phyloP scores from a whole-genome alignment of 37 sponge, comb jelly and placozoan genomes.

The Geodia barretti region DNA sequence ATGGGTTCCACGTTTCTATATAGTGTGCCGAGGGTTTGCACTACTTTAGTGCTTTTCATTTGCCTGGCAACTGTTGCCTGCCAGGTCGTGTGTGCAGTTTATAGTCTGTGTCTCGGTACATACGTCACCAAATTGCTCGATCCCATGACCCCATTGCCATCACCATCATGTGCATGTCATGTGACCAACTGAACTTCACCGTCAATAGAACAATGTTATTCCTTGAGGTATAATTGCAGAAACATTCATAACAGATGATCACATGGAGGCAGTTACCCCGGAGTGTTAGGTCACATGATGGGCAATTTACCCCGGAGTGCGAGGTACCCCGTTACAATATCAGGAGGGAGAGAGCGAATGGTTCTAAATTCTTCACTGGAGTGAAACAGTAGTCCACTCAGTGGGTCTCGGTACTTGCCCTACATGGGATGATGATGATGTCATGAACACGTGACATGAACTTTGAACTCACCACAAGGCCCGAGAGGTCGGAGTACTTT shows the following conservation, averaged over 20 bases:
- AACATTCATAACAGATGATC: neutral
- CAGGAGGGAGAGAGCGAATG: slow-evolving; percentile 65
- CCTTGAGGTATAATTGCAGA: no score
- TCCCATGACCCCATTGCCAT: no score
- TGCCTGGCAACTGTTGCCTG: no score
- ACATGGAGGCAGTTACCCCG: neutral
- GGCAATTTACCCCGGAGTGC: slow-evolving; percentile 62
- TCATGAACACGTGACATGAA: neutral
- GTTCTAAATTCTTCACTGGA: slow-evolving; percentile 65
- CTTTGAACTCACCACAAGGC: slow-evolving; percentile 47
- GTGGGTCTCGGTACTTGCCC: slow-evolving; percentile 87
- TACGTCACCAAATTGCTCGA: no score
- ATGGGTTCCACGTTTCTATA: no score
- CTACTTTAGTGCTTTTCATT: no score
- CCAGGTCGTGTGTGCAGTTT: no score
- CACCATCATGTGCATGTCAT: no score
- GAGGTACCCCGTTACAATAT: slow-evolving; percentile 77
- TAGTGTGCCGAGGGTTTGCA: no score
- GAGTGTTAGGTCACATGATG: slow-evolving; percentile 25
- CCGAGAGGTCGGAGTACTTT: slow-evolving; percentile 85
- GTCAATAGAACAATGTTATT: no score
- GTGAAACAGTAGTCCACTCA: slow-evolving; percentile 55
- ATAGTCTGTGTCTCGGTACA: no score
- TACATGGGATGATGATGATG: slow-evolving; percentile 6
- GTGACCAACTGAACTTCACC: no score